A percentile compares a stretch with the other conserved stretches of the same genome.
Conservation (phyloP, 1,140 invertebrate genomes). For the Aphelenchoides avenae region DNA sequence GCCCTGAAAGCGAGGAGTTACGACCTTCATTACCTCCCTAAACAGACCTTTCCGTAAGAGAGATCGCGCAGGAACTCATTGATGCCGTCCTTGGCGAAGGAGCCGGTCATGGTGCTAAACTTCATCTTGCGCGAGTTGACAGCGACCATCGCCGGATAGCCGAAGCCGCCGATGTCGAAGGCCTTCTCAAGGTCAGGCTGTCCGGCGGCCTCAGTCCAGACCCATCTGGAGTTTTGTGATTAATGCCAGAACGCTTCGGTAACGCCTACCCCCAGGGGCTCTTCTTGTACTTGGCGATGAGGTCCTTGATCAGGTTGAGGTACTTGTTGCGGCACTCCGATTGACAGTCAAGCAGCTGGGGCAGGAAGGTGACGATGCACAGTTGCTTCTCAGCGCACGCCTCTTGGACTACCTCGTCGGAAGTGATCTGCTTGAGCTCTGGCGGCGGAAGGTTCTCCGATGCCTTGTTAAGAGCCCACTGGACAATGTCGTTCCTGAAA, state of each 20-base stretch:
- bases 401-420: slow-evolving; percentile 44
- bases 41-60: slow-evolving; percentile 88
- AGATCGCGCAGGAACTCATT: slow-evolving; percentile 90
- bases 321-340: slow-evolving; percentile 85
- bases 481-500: slow-evolving; percentile 74
- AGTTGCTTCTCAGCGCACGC: slow-evolving; percentile 57
- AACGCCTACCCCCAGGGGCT: slow-evolving; percentile 80
- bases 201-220: slow-evolving; percentile 84
- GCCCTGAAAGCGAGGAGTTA: too few species aligned
- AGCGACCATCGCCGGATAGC: slow-evolving; percentile 81
- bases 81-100: slow-evolving; percentile 89
- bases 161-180: slow-evolving; percentile 81
- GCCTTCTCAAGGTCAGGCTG: slow-evolving; percentile 79
- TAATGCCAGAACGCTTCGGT: not conserved
- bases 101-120: slow-evolving; percentile 83
- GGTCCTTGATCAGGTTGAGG: slow-evolving; percentile 70
- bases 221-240: slow-evolving; percentile 69
- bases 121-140: slow-evolving; percentile 95
- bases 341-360: slow-evolving; percentile 95
- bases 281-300: slow-evolving; percentile 88
- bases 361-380: slow-evolving; percentile 87
- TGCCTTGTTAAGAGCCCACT: slow-evolving; percentile 77
- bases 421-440: slow-evolving; percentile 73
- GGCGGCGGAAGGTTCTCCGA: slow-evolving; percentile 81
- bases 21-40: too few species aligned